Base-by-base conservation (phyloP, 2,888 invertebrate genomes). In the Agonopterix alstromeriana region DNA sequence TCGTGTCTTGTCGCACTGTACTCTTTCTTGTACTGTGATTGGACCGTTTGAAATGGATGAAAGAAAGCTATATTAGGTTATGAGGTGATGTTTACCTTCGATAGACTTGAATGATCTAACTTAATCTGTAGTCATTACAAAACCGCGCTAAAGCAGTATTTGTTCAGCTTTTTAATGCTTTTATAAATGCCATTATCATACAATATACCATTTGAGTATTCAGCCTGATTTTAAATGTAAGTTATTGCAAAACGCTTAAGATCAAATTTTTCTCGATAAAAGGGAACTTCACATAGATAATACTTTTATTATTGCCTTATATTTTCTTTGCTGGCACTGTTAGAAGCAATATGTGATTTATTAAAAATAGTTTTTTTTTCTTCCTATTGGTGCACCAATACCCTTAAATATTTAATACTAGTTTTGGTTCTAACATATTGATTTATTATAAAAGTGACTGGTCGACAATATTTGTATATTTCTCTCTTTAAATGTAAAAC, bases 351-450 rank as follows among this genome's bases (percentile, higher is more conserved):
- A 38, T 63, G 70, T 72, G 68, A 66, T 65, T 69, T 83, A 83
- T 80, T 82, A 83, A 85, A 85, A 84, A 85, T 84, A 84, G 68
- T 73, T 67, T 60, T 38, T 64, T 64, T 61, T 71, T 17, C 17
- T 17, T 71, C 71, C 61, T 73, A 67, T 76, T 67, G 68, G 71
- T 82, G 80, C 78, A 74, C 70, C 70, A 57, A 71, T 73, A 69
- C 60, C 64, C 67, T 68, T 71, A 69, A 42, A 47, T 14, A 47
- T 14, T 50, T 38, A 70, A 73, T 70, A 72, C 72, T 77, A 73
- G 51, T 64, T 70, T 72, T 73, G 69, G 66, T 72, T 67, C 60
- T 67, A 27, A 46, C 40, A 40, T 46, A 49, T 48, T 48, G 48
- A 50, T 50, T 51, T 50, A 48, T 44, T 12, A 38, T 43, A 42